A percentile compares a stretch with the other conserved stretches of the same genome.
These are phyloP conservation scores for Tragelaphus imberbis DNA, from an alignment of 2,113 vertebrate genomes.

Conservation along the genomic window DNA sequence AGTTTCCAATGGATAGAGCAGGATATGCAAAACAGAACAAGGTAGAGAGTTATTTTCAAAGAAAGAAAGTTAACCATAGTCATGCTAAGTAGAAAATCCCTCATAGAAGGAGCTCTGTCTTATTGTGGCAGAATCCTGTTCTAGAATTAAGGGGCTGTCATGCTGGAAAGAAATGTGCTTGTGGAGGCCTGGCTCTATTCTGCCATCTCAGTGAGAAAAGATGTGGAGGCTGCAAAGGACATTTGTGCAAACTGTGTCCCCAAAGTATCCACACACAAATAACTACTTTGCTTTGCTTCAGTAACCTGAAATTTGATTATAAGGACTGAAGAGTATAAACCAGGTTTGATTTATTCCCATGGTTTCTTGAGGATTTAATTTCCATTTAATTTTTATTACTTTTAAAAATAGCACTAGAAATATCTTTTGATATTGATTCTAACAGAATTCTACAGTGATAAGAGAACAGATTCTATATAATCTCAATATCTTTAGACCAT, in stretches of 20 bases:
- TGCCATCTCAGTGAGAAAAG: neutral
- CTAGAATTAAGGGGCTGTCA: neutral
- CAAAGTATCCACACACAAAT: neutral
- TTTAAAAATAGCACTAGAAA: neutral
- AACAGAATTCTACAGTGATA: neutral
- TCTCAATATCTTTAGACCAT: neutral
- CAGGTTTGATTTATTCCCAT: neutral
- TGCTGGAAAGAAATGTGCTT: neutral
- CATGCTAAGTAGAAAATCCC: neutral
- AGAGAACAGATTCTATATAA: neutral
- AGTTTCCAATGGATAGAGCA: neutral
- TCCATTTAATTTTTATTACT: neutral
- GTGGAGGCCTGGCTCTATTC: neutral
- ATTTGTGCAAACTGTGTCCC: neutral
- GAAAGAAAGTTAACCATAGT: neutral
- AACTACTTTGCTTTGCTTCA: neutral
- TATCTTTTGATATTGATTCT: neutral
- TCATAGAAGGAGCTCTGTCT: neutral
- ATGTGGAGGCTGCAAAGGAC: neutral
- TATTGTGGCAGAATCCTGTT: neutral
- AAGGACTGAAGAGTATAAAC: neutral
- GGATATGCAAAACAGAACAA: neutral
- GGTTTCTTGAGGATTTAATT: slow-evolving; percentile 4
- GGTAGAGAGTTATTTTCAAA: neutral
- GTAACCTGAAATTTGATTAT: neutral